These are phyloP conservation scores for Stenichneumon culpator DNA, from an alignment of 2,888 invertebrate genomes.

Conservation along the genomic window DNA sequence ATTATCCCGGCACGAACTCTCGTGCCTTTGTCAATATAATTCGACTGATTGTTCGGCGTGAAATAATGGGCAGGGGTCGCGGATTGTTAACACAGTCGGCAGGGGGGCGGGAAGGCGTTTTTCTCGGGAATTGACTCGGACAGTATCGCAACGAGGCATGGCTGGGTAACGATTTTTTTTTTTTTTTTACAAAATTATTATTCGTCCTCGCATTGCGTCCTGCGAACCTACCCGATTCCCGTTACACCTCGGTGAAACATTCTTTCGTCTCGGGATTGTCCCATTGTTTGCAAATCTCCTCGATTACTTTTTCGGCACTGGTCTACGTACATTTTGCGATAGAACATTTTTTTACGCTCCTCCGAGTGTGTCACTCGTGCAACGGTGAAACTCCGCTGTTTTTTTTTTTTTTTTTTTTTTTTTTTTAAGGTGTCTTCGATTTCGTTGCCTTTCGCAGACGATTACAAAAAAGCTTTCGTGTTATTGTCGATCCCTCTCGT, in stretches of 20 bases:
- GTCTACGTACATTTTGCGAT: not conserved
- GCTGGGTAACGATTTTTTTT: conserved; percentile 63
- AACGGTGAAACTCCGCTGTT: not conserved
- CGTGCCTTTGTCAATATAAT: not conserved
- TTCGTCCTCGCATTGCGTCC: too few relatives aligned
- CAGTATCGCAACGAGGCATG: conserved; percentile 57
- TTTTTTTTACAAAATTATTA: too few relatives aligned
- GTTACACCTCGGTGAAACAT: not conserved
- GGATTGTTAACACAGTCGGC: conserved; percentile 53
- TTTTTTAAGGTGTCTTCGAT: not conserved
- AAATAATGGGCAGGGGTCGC: conserved; percentile 44
- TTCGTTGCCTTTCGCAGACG: not conserved
- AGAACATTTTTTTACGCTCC: not conserved
- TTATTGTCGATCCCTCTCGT: not conserved
- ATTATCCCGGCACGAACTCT: not conserved
- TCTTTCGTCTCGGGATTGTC: too few relatives aligned
- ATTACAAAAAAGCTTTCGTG: not conserved
- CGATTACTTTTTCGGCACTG: not conserved
- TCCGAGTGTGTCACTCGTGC: not conserved
- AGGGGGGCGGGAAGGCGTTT: conserved; percentile 64
- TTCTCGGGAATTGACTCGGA: conserved; percentile 61
- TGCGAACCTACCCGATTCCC: too few relatives aligned
- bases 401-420: too few relatives aligned
- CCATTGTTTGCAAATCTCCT: not conserved
- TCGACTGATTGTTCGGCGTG: conserved; percentile 21